Base-by-base conservation (phyloP, 2,888 invertebrate genomes). In the Darwinula stevensoni region DNA sequence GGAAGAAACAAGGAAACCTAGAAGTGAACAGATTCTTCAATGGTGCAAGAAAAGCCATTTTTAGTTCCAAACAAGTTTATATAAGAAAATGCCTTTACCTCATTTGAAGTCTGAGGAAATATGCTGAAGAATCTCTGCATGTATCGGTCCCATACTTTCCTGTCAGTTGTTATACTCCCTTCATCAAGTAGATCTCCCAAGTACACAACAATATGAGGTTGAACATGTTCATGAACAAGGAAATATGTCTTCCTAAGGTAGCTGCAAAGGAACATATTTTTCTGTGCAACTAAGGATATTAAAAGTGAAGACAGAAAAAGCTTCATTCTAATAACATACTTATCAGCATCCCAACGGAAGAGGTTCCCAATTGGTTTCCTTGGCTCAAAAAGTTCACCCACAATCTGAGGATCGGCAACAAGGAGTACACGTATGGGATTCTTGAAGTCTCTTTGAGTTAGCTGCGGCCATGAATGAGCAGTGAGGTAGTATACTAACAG, bases 151-250 rank as follows among this genome's bases (percentile, higher is more conserved):
- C 69, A 88, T n/a, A n/a, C n/a, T 44, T 76, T 67, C 31, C 60
- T 54, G 36, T 59, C 53, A 3, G 61, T 61, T 2, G 82, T 67
- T 36, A 66, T 61, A 35, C 75, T 76, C 1, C 88, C 91, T 54
- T 94, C 94, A 46, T 94, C 88, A 57, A 84, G 70, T 31, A 91
- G 56, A 52, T 94, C 94, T 2, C 94, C 94, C 34, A 94, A 56
- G 52, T 80, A 91, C 29, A 80, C 62, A 31, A 91, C 58, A 11
- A 78, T 60, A 51, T 88, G 66, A 5, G 91, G 88, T 40, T 68
- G 56, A 29, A 69, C 61, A 47, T 70, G 63, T 26, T 58, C 51
- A 22, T 67, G 48, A 3, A 72, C 84, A 39, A 63, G 57, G 11
- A 56, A 52, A 49, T 78, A 91, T 26, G 82, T 76, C 44, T 67